Conservation (phyloP, 1,140 invertebrate genomes). For the Macrotrachela quadricornifera region DNA sequence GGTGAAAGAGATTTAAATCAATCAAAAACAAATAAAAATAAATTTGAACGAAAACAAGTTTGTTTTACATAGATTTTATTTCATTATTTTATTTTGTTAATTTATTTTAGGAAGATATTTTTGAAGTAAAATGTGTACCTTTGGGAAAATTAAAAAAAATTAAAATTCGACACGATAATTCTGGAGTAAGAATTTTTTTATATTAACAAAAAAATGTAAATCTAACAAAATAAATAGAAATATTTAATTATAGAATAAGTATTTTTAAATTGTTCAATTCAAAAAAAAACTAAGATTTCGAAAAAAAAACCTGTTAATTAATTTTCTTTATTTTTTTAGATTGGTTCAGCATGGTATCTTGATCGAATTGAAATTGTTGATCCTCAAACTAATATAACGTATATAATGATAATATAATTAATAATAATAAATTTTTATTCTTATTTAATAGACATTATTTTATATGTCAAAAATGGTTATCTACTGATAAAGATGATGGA, state of each 20-base stretch:
- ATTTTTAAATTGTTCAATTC: too few relatives aligned
- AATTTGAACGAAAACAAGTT: constrained; percentile 10
- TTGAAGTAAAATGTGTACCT: constrained; percentile 24
- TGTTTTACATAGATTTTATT: constrained; percentile 10
- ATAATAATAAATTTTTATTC: not conserved
- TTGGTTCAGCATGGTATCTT: constrained; percentile 26
- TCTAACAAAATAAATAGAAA: too few relatives aligned
- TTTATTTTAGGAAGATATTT: constrained; percentile 20
- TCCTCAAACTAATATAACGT: constrained; percentile 19
- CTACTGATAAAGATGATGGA: constrained; percentile 25
- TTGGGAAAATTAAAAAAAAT: constrained; percentile 26
- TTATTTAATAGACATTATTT: constrained; percentile 24
- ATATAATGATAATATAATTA: constrained; percentile 4
- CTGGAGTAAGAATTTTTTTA: constrained; percentile 9
- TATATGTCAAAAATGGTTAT: constrained; percentile 28
- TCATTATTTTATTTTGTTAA: too few relatives aligned
- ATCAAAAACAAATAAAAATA: constrained; percentile 12
- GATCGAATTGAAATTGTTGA: constrained; percentile 26
- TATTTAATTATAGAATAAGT: too few relatives aligned
- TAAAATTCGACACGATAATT: constrained; percentile 30
- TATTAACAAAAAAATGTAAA: too few relatives aligned
- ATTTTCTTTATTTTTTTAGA: too few relatives aligned
- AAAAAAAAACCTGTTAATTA: too few relatives aligned
- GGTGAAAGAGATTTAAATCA: constrained; percentile 24
- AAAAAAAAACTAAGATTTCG: too few relatives aligned